phyloP scores from a whole-genome alignment of 2,113 vertebrate species.

The Podarcis cretensis region DNA sequence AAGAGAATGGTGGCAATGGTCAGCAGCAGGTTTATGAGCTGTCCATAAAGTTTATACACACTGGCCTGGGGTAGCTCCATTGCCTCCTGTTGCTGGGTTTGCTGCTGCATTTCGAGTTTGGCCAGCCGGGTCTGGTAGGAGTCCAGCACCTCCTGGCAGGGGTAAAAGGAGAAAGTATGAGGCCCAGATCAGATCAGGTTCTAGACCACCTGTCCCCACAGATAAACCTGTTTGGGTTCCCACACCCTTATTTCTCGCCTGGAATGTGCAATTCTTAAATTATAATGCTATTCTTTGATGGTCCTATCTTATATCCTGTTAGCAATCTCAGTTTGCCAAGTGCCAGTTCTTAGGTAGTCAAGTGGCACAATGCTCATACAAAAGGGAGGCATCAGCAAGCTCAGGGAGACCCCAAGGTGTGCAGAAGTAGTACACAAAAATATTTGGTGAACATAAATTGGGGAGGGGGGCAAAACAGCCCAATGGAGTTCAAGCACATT shows the following conservation, averaged over 20 bases:
- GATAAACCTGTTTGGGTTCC: neutral
- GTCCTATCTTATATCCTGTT: neutral
- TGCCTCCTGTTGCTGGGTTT: constrained; percentile 24
- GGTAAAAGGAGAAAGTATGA: neutral
- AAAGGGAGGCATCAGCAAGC: neutral
- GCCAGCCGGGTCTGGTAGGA: constrained; percentile 41
- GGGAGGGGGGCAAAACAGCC: neutral
- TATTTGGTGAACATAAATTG: neutral
- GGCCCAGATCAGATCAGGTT: neutral
- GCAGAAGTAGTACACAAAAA: neutral
- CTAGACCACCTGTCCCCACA: neutral
- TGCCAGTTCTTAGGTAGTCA: neutral
- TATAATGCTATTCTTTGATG: neutral
- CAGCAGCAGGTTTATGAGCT: constrained; percentile 32
- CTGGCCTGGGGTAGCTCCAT: neutral
- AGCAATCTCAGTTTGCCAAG: neutral
- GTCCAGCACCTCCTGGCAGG: constrained; percentile 54
- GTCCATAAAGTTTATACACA: constrained; percentile 1
- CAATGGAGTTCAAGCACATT: neutral
- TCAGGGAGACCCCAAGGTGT: neutral
- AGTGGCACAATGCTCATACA: neutral
- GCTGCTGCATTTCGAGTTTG: constrained; percentile 46
- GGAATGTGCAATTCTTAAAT: neutral
- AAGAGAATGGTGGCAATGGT: constrained; percentile 20
- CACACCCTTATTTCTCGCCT: neutral